phyloP scores from a whole-genome alignment of 2,113 vertebrate species.

The Papio anubis region DNA sequence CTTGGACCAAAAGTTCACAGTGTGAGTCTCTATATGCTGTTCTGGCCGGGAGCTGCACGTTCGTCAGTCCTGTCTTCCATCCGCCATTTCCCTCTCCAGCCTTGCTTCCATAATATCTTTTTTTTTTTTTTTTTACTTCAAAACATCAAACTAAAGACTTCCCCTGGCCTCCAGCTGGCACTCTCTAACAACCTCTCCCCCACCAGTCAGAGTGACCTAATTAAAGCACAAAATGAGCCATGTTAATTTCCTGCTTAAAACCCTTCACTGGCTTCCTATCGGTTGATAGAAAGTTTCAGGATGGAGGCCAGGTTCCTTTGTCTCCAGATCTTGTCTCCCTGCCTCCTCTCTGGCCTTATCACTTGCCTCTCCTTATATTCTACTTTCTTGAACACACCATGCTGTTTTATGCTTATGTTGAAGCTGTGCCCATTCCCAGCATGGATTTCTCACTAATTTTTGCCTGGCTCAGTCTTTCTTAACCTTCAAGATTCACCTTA shows the following conservation, averaged over 20 bases:
- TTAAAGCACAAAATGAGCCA: background rate
- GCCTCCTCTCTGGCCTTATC: background rate
- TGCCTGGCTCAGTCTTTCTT: background rate
- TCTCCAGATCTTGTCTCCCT: background rate
- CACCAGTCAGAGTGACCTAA: background rate
- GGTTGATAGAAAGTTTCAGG: background rate
- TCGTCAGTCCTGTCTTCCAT: too few relatives aligned
- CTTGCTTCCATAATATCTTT: too few relatives aligned
- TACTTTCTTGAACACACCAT: background rate
- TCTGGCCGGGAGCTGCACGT: too few relatives aligned
- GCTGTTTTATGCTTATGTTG: background rate
- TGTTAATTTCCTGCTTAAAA: background rate
- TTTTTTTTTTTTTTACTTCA: background rate
- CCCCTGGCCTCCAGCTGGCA: background rate
- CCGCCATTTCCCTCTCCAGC: too few relatives aligned
- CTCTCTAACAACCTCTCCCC: background rate
- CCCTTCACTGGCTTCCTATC: background rate
- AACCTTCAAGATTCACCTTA: background rate
- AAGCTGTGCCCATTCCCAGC: background rate
- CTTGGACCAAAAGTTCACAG: too few relatives aligned
- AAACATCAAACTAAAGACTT: conserved; percentile 35
- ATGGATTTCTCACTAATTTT: background rate
- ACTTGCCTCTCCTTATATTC: background rate
- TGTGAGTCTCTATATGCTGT: too few relatives aligned
- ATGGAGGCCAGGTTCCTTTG: background rate